Conservation (phyloP, 2,113 vertebrate species). For the Chroicocephalus ridibundus region DNA sequence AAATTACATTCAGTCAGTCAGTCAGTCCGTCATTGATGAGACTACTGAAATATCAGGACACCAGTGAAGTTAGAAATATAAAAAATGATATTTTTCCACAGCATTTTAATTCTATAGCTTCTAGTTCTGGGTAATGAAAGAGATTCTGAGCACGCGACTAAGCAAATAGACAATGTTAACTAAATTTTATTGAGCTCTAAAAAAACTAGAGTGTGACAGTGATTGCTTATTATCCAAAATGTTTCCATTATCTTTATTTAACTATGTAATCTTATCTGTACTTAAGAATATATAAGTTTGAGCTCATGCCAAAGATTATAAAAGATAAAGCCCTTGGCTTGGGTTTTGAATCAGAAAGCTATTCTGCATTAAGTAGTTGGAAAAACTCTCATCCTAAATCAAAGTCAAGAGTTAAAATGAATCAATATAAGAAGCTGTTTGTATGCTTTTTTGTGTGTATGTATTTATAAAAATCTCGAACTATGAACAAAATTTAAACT, state of each 20-base stretch:
- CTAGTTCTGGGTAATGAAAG: neutral
- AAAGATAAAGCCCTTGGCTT: neutral
- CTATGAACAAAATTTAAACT: neutral
- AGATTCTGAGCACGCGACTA: neutral
- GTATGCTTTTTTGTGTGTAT: rapidly evolving
- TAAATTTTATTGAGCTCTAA: neutral
- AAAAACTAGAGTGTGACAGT: neutral
- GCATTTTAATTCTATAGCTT: neutral
- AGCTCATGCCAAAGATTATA: neutral
- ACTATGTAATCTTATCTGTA: neutral
- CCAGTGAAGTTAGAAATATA: neutral
- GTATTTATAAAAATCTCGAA: neutral
- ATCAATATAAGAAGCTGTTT: neutral
- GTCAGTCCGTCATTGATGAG: neutral
- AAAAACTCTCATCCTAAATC: neutral
- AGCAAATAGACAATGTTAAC: neutral
- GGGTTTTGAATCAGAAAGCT: neutral
- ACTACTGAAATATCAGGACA: neutral
- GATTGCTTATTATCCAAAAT: neutral
- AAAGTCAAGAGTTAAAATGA: neutral
- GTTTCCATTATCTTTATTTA: neutral
- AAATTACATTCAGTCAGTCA: neutral
- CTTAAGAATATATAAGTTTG: neutral
- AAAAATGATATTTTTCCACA: neutral
- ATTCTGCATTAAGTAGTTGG: neutral